Evolutionary conservation across 2,113 vertebrate species (phyloP), one percentile per base, ranked within the genome.

Genomic region (Paramisgurnus dabryanus): DNA sequence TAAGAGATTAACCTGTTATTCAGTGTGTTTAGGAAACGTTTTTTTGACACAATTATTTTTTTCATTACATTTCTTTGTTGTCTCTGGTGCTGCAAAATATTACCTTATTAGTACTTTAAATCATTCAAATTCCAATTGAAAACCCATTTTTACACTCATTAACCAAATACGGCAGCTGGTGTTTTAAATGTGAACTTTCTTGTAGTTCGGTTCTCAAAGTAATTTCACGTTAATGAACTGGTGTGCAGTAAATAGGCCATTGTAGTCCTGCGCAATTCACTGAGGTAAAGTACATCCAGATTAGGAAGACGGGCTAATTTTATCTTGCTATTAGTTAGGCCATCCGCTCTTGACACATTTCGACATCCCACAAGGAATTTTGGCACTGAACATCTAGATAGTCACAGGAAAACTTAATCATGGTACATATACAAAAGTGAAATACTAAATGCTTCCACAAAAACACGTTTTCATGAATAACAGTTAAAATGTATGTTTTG

Each of bases 271-370:
- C 43, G 53, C 47, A 53, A 47, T 80, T 55, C 63, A 78, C 57
- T 43, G 74, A 65, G 60, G 61, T 68, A 8, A 22, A 72, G 17
- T 73, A 40, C 17, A 67, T 69, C 45, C 18, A 80, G 68, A 78
- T 50, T 58, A 58, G 58, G 55, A 64, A 81, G 55, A 50, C 17
- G 69, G 47, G 74, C 43, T 78, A 63, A 69, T 69, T 75, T 75
- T 66, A 76, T 78, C 60, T 50, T 70, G 64, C 68, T 78, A 65
- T 79, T 58, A 78, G 67, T 75, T 53, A 61, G 58, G 50, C 22
- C 10, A 39, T 70, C 49, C 39, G 70, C 45, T 80, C 55, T 63
- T 68, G 74, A 83, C 57, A 78, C 84, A 65, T 45, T 71, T 77
- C 73, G 69, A 64, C n/a, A 53, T 41, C 61, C 55, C 78, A n/a